phyloP scores from a whole-genome alignment of 2,888 invertebrate species.

The Calameuta idolon region DNA sequence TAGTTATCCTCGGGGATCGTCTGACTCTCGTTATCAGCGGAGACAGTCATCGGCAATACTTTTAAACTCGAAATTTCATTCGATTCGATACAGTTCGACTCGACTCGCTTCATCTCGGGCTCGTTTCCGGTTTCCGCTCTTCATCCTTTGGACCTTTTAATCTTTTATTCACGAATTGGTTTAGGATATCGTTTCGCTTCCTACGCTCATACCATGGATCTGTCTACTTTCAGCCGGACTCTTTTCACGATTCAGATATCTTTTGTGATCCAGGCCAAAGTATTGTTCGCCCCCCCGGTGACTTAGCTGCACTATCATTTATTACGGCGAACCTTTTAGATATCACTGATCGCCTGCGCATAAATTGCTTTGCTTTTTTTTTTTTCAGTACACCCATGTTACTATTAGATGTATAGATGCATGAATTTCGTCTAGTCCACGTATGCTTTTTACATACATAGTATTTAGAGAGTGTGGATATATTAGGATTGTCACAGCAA shows the following conservation, averaged over 20 bases:
- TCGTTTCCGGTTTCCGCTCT: background rate
- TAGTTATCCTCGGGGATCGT: background rate
- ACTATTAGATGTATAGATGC: background rate
- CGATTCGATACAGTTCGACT: background rate
- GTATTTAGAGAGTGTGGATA: background rate
- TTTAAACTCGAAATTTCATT: background rate
- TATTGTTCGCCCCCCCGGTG: background rate
- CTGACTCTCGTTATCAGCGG: background rate
- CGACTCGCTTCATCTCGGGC: background rate
- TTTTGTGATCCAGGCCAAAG: background rate
- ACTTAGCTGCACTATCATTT: background rate
- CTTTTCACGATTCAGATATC: background rate
- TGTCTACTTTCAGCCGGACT: background rate
- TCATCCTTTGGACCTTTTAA: background rate
- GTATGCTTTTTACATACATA: background rate
- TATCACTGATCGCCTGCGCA: constrained; percentile 30
- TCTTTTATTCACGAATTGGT: constrained; percentile 34
- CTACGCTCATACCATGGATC: background rate
- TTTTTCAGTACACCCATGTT: constrained; percentile 1
- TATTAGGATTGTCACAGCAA: background rate
- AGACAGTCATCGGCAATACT: background rate
- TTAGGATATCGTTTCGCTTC: constrained; percentile 24
- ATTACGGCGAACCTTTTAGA: background rate
- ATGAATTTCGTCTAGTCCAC: background rate
- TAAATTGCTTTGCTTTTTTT: constrained; percentile 35